phyloP scores from a whole-genome alignment of 2,797 vertebrate genomes.

The Macropodus opercularis region DNA sequence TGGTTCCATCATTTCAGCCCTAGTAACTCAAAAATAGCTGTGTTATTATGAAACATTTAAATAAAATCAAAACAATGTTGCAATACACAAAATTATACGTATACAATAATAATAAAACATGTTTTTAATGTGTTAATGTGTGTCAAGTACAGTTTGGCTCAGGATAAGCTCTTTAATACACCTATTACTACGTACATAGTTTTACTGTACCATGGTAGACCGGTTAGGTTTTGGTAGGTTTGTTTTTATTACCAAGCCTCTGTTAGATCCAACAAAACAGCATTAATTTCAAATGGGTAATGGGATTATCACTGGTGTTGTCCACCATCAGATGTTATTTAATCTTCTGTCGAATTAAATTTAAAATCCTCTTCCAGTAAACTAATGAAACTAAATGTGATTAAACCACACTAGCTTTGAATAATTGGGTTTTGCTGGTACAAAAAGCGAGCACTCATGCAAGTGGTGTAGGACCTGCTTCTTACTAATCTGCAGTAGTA shows the following conservation, averaged over 20 bases:
- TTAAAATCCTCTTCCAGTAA: not conserved
- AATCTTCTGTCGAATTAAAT: not conserved
- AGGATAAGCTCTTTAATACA: not conserved
- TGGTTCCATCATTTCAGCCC: not conserved
- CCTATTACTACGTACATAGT: not conserved
- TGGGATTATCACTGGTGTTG: not conserved
- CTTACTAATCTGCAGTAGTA: slow-evolving; percentile 6
- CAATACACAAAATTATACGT: too few relatives aligned
- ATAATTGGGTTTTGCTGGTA: not conserved
- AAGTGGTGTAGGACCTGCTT: slow-evolving; percentile 6
- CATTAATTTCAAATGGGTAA: not conserved
- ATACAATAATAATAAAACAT: not conserved
- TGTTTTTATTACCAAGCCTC: too few relatives aligned
- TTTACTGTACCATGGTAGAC: too few relatives aligned
- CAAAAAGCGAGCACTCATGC: not conserved
- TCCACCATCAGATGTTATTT: not conserved
- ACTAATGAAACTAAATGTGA: not conserved
- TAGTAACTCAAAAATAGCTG: not conserved
- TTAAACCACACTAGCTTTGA: not conserved
- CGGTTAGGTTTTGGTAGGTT: too few relatives aligned
- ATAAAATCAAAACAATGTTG: too few relatives aligned
- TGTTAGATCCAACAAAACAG: not conserved
- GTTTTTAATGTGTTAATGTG: not conserved
- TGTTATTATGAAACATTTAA: too few relatives aligned
- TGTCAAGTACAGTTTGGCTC: too few relatives aligned